A percentile compares a stretch with the other conserved stretches of the same genome.
These are phyloP conservation scores for Myiozetetes cayanensis DNA, from an alignment of 2,113 vertebrate genomes.

Conservation along the genomic window DNA sequence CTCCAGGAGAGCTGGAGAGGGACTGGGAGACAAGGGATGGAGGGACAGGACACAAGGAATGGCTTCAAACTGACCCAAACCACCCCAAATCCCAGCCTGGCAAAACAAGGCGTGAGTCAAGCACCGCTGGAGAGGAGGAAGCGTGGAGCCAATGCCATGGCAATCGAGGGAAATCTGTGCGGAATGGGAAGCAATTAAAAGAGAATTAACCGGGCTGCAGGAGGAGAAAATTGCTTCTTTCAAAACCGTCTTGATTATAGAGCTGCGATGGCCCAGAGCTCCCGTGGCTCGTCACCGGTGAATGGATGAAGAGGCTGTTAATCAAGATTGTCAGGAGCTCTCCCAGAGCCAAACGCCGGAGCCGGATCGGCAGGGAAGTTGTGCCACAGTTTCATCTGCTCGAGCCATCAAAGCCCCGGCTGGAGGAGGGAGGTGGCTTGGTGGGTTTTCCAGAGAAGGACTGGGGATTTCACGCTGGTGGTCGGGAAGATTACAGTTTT, in stretches of 20 bases:
- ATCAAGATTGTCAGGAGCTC: conserved; percentile 23
- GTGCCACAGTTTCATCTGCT: background rate
- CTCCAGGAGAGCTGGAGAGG: background rate
- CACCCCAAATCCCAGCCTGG: background rate
- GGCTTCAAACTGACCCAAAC: background rate
- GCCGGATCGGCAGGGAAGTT: accelerated
- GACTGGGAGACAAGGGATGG: background rate
- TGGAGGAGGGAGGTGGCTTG: accelerated
- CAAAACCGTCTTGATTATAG: conserved; percentile 17
- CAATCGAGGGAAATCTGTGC: background rate
- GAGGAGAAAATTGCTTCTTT: conserved; percentile 47
- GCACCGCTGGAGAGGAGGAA: background rate
- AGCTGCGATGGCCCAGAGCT: background rate
- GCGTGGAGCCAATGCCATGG: background rate
- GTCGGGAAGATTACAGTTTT: background rate
- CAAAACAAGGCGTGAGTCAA: background rate
- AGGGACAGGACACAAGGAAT: background rate
- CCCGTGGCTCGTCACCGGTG: background rate
- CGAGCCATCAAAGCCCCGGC: background rate
- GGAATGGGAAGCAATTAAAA: conserved; percentile 45
- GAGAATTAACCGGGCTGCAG: background rate
- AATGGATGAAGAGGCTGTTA: background rate
- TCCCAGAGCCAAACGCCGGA: background rate
- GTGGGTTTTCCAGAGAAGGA: background rate
- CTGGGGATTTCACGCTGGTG: background rate